Base-by-base conservation (phyloP, 2,888 invertebrate genomes). In the Melipona beecheii region DNA sequence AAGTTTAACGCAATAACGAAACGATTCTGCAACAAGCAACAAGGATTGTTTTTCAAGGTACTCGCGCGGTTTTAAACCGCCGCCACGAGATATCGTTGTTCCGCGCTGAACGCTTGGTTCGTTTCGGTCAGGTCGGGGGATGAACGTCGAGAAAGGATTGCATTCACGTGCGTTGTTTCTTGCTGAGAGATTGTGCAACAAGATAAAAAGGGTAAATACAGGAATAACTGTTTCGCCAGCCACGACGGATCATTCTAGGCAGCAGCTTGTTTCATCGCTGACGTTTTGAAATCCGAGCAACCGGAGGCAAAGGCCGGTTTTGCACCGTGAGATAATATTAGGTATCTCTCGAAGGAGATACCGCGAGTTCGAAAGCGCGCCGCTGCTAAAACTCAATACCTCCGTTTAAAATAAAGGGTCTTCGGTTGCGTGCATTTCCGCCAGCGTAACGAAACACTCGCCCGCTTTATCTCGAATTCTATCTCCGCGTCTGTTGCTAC, bases 131-230 rank as follows among this genome's bases (percentile, higher is more conserved):
- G 31, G 17, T 54, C 9, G 60, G 24, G 24, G 54, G n/a, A 43
- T 43, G 9, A 24, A 54, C 71, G n/a, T 13, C n/a, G 66, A 66
- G 71, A 56, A 68, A 69, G 69, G 56, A 62, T 31, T n/a, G 24
- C 21, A 43, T 54, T 60, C 62, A 52, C 50, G 31, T 43, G 17
- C 19, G 21, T 17, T 15, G 52, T 21, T 73, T 68, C 17, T 24
- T 19, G 2, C 13, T 49, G n/a, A 27, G 6, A 64, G 43, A 19
- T n/a, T 50, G 78, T 2, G 21, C 4, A 60, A 58, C 50, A 24
- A 52, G 24, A 4, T 31, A n/a, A 31, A 64, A 17, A 21, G 27
- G 21, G 56, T 27, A 62, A n/a, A n/a, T 1, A 66, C 17, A n/a
- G 19, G 9, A 64, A 0, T 1, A 3, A 15, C 15, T 24, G 19